phyloP scores from a whole-genome alignment of 92 coral and sea anemone species.

The Umimayanthus kanabou region DNA sequence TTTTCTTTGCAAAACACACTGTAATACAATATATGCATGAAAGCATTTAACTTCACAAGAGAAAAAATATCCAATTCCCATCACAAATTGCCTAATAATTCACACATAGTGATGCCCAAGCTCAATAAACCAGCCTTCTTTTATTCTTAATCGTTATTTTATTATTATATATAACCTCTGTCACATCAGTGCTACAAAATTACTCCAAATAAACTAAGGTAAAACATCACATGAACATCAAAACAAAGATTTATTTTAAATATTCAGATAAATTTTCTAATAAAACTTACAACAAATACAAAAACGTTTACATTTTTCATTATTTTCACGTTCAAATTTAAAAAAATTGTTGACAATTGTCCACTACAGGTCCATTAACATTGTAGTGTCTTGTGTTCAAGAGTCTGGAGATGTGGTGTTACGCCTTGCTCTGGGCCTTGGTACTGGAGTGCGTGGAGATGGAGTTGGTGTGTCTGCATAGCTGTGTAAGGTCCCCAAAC shows the following conservation, averaged over 20 bases:
- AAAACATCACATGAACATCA: neutral
- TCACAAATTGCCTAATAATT: too few relatives aligned
- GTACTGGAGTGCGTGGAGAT: neutral
- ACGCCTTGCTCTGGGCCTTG: too few relatives aligned
- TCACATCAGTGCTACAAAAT: neutral
- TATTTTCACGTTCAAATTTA: slow-evolving; percentile 1
- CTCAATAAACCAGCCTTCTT: neutral
- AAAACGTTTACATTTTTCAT: neutral
- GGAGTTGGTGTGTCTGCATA: neutral
- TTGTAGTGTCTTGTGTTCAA: too few relatives aligned
- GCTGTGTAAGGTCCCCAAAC: neutral
- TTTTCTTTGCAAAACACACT: neutral
- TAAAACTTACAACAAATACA: slow-evolving; percentile 5
- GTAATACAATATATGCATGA: neutral
- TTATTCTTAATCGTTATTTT: neutral
- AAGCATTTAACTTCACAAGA: neutral
- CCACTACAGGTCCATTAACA: neutral
- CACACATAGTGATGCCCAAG: too few relatives aligned
- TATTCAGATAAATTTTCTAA: neutral
- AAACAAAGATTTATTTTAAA: slow-evolving; percentile 1
- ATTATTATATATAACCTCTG: neutral
- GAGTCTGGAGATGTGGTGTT: too few relatives aligned
- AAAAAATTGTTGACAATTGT: neutral
- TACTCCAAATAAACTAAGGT: slow-evolving; percentile 4
- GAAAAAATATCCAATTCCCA: neutral